Base-by-base conservation (phyloP, 2,113 vertebrate genomes). In the Grallaria varia region DNA sequence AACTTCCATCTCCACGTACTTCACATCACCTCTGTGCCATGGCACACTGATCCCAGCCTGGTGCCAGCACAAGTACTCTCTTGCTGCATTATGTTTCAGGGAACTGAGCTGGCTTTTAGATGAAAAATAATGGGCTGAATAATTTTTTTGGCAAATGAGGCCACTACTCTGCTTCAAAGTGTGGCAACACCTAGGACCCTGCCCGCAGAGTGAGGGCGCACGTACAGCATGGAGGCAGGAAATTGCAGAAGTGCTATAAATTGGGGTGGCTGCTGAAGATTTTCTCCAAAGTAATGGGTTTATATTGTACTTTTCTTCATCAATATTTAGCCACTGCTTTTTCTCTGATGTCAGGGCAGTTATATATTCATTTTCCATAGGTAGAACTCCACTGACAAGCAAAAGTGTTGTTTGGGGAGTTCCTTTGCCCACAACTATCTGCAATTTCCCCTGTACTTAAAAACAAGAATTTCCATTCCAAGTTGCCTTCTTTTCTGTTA, bases 131-230 rank as follows among this genome's bases (percentile, higher is more conserved):
- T 9, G 16, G 37, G 31, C 58, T 68, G 53, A 45, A 25, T 74
- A 71, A 33, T 56, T 63, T 81, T 84, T 8, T 1, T 35, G 19
- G 44, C 30, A 88, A 88, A 80, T 50, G 39, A 84, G 35, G 72
- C 47, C 19, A 6, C 40, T 37, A 10, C 20, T 72, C 12, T 10
- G 3, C 7, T 75, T 74, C 59, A 21, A 84, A 89, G 24, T 14
- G 49, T 63, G 52, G n/a, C 64, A 67, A 47, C 30, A 72, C 28
- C 2, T 6, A 5, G 39, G 42, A 42, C 52, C 63, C 35, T 52
- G 74, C 74, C 2, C 5, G 39, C 74, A 87, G 64, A 60, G n/a
- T 0, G 0, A 85, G 31, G 72, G 21, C 45, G 24, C 0, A 0
- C 4, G 3, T 30, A 18, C 2, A 4, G 86, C 7, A 4, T 9